A percentile compares a stretch with the other conserved stretches of the same genome.
These are phyloP conservation scores for Edolisoma coerulescens DNA, from an alignment of 2,113 vertebrate species.

Conservation along the genomic window DNA sequence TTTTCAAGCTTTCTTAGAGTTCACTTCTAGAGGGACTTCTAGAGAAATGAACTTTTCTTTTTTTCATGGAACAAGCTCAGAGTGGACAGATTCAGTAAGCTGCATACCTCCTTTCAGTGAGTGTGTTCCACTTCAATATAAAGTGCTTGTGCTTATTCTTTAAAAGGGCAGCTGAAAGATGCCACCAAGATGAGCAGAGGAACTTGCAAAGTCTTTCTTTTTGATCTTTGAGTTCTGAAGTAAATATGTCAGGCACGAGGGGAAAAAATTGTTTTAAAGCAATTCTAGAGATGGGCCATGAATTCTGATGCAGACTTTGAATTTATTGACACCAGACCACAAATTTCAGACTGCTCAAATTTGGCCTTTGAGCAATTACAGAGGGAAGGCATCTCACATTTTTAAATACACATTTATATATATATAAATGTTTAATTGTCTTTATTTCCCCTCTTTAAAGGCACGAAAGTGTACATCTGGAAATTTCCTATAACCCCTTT, in stretches of 20 bases:
- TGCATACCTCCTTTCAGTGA: not conserved
- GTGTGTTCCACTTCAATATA: not conserved
- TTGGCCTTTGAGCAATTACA: not conserved
- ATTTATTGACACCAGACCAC: not conserved
- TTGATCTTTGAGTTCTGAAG: not conserved
- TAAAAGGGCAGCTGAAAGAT: not conserved
- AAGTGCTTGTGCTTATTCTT: not conserved
- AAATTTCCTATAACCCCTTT: not conserved
- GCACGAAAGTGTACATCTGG: not conserved
- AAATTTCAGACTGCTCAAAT: not conserved
- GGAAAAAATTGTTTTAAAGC: not conserved
- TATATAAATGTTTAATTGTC: not conserved
- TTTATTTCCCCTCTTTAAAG: not conserved
- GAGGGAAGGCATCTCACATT: not conserved
- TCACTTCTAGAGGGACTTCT: not conserved
- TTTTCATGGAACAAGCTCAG: not conserved
- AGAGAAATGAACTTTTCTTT: not conserved
- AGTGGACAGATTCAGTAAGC: not conserved
- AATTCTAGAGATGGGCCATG: not conserved
- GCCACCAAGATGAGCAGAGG: not conserved
- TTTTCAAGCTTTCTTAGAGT: not conserved
- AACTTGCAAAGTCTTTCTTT: not conserved
- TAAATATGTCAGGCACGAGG: not conserved
- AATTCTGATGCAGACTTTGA: not conserved
- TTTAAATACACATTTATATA: not conserved